Percentiles rank a stretch among this genome's conserved stretches.
These are phyloP conservation scores for Ceratotherium simum DNA, from an alignment of 2,113 vertebrate species.

Conservation along the genomic window DNA sequence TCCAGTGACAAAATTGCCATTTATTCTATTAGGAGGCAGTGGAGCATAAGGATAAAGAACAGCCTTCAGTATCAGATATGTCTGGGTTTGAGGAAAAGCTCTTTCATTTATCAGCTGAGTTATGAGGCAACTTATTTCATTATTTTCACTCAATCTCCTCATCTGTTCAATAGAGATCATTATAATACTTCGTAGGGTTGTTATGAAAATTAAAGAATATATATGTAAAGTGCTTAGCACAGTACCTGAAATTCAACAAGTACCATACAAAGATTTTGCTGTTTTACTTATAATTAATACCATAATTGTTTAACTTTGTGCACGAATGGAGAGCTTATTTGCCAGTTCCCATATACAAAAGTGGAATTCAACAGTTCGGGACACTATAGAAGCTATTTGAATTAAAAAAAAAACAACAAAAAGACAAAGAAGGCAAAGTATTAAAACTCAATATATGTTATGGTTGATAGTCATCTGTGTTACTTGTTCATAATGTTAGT, in stretches of 20 bases:
- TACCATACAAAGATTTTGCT: background rate
- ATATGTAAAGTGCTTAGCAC: background rate
- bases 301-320: background rate
- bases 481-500: background rate
- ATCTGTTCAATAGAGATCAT: background rate
- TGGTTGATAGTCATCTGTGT: background rate
- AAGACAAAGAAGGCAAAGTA: background rate
- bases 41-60: background rate
- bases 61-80: background rate
- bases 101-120: background rate
- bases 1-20: background rate
- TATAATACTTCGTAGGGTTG: background rate
- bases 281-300: background rate
- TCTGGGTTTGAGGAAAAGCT: background rate
- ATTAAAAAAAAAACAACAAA: background rate
- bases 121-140: background rate
- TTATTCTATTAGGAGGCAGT: background rate
- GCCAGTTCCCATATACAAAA: background rate
- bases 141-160: background rate
- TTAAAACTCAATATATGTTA: background rate
- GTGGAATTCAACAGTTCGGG: background rate
- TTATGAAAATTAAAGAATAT: background rate
- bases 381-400: background rate
- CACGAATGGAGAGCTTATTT: background rate
- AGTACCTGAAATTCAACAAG: conserved; percentile 7